Conservation (phyloP, 1,140 invertebrate genomes). For the Drosophila ananassae region DNA sequence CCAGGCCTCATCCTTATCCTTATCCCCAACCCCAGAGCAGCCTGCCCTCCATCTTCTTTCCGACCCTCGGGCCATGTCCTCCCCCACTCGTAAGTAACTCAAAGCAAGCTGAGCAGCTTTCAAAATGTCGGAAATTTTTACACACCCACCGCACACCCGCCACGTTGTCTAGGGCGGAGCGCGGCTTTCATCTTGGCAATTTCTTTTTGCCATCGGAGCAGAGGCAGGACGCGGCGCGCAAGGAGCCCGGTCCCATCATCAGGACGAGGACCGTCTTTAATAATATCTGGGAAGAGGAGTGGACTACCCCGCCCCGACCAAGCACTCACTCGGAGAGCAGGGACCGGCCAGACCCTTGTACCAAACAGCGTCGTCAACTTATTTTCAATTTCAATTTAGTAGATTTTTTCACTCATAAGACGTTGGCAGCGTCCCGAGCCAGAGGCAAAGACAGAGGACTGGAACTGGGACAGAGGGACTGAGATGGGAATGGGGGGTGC, state of each 20-base stretch:
- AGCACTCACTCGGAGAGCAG: not conserved
- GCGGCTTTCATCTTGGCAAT: conserved; percentile 78
- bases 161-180: conserved; percentile 52
- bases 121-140: conserved; percentile 79
- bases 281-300: conserved; percentile 65
- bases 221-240: not conserved
- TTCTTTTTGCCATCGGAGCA: conserved; percentile 65
- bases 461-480: not conserved
- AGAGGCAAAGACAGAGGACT: not conserved
- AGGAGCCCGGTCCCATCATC: conserved; percentile 11
- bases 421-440: conserved; percentile 35
- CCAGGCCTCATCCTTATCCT: not conserved
- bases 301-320: not conserved
- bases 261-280: conserved; percentile 66
- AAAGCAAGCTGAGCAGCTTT: conserved; percentile 75
- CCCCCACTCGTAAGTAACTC: conserved; percentile 56
- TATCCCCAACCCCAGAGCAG: not conserved
- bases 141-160: conserved; percentile 41
- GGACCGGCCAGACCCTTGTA: conserved; percentile 12
- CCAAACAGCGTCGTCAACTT: conserved; percentile 77
- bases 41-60: conserved; percentile 14
- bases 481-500: not conserved
- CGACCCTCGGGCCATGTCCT: conserved; percentile 13
- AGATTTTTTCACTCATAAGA: conserved; percentile 79
- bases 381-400: conserved; percentile 83